Conservation (phyloP, 2,888 invertebrate genomes). For the Vesta saturnalis region DNA sequence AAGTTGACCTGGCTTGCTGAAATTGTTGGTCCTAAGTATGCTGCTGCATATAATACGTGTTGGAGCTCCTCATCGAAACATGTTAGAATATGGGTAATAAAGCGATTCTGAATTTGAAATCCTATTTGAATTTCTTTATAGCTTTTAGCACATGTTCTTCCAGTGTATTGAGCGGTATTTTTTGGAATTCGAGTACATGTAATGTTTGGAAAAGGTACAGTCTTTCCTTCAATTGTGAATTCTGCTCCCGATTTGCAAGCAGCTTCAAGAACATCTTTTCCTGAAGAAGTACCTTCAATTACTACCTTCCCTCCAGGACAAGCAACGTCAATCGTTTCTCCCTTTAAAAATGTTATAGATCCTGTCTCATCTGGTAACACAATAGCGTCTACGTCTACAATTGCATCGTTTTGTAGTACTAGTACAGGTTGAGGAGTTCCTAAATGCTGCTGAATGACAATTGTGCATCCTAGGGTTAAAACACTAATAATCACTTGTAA, state of each 20-base stretch:
- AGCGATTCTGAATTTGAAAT: conserved; percentile 62
- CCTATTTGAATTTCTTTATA: conserved; percentile 63
- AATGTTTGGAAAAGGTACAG: conserved; percentile 58
- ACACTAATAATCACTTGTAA: too few relatives aligned
- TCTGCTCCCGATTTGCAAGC: conserved; percentile 42
- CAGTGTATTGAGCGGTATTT: conserved; percentile 61
- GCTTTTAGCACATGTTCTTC: conserved; percentile 60
- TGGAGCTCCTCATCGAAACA: conserved; percentile 66
- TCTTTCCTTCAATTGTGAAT: conserved; percentile 39
- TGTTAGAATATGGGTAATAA: conserved; percentile 64
- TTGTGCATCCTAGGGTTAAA: conserved; percentile 55
- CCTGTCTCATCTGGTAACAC: conserved; percentile 41
- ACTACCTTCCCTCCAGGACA: conserved; percentile 43
- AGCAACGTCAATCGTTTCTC: conserved; percentile 39
- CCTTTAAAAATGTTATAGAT: conserved; percentile 36
- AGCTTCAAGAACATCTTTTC: conserved; percentile 23
- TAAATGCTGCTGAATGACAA: conserved; percentile 65
- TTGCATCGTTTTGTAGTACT: conserved; percentile 57
- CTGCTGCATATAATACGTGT: conserved; percentile 66
- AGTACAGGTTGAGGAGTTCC: conserved; percentile 70
- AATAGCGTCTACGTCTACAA: conserved; percentile 41
- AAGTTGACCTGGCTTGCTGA: conserved; percentile 64
- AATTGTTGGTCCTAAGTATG: conserved; percentile 63
- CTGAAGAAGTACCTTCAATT: conserved; percentile 24
- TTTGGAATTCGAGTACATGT: conserved; percentile 60